phyloP scores from a whole-genome alignment of 2,113 vertebrate genomes.

The Herpetotheres cachinnans region DNA sequence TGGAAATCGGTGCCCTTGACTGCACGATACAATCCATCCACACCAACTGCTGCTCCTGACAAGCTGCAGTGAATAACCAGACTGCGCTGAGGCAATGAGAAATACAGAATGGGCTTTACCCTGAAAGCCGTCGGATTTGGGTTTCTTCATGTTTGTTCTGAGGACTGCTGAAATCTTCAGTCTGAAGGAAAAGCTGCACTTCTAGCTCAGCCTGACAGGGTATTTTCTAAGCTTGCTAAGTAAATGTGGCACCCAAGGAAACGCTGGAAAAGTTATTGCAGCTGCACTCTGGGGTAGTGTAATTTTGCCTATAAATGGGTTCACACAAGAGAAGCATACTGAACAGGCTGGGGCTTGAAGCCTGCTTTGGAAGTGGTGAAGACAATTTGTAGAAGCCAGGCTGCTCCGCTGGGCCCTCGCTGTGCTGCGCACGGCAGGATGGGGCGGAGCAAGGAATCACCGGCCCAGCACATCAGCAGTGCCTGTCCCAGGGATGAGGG shows the following conservation, averaged over 20 bases:
- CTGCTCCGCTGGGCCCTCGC: not conserved
- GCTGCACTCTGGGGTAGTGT: not conserved
- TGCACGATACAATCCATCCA: not conserved
- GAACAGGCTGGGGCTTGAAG: not conserved
- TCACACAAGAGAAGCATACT: not conserved
- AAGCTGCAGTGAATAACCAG: not conserved
- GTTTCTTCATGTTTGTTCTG: not conserved
- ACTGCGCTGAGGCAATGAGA: not conserved
- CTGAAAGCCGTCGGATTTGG: not conserved
- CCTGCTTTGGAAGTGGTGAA: not conserved
- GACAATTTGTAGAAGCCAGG: not conserved
- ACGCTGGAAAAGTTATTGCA: not conserved
- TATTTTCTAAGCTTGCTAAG: not conserved
- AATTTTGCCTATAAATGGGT: not conserved
- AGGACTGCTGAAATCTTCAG: not conserved
- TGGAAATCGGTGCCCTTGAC: not conserved
- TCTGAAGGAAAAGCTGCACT: not conserved
- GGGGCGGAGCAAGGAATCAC: not conserved
- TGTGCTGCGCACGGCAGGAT: not conserved
- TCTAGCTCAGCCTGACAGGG: not conserved
- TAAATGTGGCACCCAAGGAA: not conserved
- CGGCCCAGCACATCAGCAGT: not conserved
- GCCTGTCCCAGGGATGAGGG: not conserved
- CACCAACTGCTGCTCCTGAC: not conserved
- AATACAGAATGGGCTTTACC: accelerated